Conservation (phyloP, 2,888 invertebrate genomes). For the Ischnura elegans region DNA sequence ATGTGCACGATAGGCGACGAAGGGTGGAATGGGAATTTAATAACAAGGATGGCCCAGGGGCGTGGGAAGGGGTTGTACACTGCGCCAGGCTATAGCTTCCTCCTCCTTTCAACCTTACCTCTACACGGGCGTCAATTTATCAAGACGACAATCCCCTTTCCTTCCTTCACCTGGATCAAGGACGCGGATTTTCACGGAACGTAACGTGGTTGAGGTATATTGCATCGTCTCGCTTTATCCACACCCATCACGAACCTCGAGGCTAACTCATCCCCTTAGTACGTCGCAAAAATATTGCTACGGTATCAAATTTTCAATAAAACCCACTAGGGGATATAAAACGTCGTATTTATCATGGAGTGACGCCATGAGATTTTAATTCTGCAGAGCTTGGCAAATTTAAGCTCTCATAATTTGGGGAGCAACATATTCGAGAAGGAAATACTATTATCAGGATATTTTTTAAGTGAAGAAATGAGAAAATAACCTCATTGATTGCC, state of each 20-base stretch:
- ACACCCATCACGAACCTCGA: not conserved
- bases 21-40: constrained; percentile 36
- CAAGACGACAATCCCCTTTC: constrained; percentile 51
- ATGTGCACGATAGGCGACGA: not conserved
- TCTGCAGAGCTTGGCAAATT: not conserved
- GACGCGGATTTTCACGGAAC: constrained; percentile 16
- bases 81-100: not conserved
- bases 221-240: not conserved
- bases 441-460: not conserved
- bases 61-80: constrained; percentile 10
- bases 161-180: not conserved
- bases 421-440: not conserved
- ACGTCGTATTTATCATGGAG: not conserved
- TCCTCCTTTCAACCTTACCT: constrained; percentile 34
- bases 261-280: not conserved
- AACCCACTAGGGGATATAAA: not conserved
- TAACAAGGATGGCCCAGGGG: constrained; percentile 3
- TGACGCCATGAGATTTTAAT: not conserved
- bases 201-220: not conserved
- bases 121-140: constrained; percentile 52
- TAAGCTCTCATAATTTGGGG: not conserved
- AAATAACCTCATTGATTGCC: not conserved
- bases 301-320: not conserved
- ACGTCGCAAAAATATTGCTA: not conserved
- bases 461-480: not conserved